These are phyloP conservation scores for Oegoconia quadripuncta DNA, from an alignment of 2,888 invertebrate genomes.

Conservation along the genomic window DNA sequence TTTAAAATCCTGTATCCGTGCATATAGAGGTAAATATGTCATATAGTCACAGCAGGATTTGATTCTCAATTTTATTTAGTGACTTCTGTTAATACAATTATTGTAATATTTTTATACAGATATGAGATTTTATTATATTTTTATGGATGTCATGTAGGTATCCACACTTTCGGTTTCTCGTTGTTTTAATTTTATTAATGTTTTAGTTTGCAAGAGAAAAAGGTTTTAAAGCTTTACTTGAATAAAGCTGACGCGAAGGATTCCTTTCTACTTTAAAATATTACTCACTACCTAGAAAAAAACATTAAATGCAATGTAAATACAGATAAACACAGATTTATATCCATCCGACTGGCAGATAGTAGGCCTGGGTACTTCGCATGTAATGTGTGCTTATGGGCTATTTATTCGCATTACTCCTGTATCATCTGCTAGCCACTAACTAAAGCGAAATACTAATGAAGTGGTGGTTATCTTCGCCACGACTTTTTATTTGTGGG, in stretches of 20 bases:
- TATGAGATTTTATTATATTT: too few species aligned
- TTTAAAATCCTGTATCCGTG: slow-evolving; percentile 22
- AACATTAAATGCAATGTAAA: background rate
- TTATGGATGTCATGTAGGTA: too few species aligned
- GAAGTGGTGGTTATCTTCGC: slow-evolving; percentile 47
- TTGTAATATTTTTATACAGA: too few species aligned
- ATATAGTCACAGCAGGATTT: slow-evolving; percentile 42
- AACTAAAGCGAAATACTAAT: slow-evolving; percentile 51
- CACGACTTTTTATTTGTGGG: slow-evolving; percentile 47
- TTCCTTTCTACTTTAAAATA: too few species aligned
- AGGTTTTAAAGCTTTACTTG: too few species aligned
- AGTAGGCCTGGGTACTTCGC: slow-evolving; percentile 15
- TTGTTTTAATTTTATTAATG: too few species aligned
- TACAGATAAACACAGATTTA: slow-evolving; percentile 5
- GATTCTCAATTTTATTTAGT: slow-evolving; percentile 41
- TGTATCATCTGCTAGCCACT: slow-evolving; percentile 33
- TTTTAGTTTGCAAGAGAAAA: too few species aligned
- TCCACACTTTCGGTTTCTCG: too few species aligned
- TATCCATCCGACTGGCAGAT: slow-evolving; percentile 9
- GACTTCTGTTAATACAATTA: slow-evolving; percentile 38
- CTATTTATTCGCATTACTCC: slow-evolving; percentile 41
- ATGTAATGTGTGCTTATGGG: slow-evolving; percentile 27
- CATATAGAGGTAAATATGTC: slow-evolving; percentile 45
- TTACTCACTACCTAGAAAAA: background rate
- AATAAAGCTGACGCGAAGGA: too few species aligned